Evolutionary conservation across 2,113 vertebrate species (phyloP), one percentile per base, ranked within the genome.

Genomic region (Macaca nemestrina): DNA sequence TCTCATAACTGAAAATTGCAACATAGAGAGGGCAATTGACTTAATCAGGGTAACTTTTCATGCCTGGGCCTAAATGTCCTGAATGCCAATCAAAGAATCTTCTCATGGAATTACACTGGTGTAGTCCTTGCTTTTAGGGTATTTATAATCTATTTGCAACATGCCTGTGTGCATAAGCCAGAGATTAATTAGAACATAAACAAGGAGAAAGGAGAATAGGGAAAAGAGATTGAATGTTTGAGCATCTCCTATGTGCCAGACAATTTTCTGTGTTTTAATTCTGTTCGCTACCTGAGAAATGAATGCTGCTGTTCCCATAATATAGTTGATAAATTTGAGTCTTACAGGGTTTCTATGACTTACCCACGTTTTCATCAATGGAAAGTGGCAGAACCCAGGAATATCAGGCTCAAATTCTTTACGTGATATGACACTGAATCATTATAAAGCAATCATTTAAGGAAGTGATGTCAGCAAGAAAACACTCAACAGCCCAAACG

Each of bases 1-100:
- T 88, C 59, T 67, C 55, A 55, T 20, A 82, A 32, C 40, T 61
- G 52, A 9, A 97, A 92, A 79, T 48, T 81, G 48, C 48, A 84
- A 68, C 59, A n/a, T 45, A 45, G 67, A 91, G 59, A 95, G 67
- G 68, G 17, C 82, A 52, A 48, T 64, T 38, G 75, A 93, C 40
- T 91, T 95, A 92, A 72, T 79, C 59, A 93, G 95, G 57, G n/a
- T 94, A 35, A 93, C 30, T 67, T 83, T 81, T 90, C 13, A 89
- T 61, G 43, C 17, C 68, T 95, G 16, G 32, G 61, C 67, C 67
- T 90, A 78, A 67, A 73, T 73, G 22, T 93, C 57, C 27, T 50
- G 68, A 94, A 86, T 92, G 35, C 8, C 89, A 92, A 22, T 94
- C 85, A 87, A 80, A 93, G 10, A 93, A n/a, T 84, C 64, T 93